These are phyloP conservation scores for Acronicta psi DNA, from an alignment of 2,888 invertebrate species.

Conservation along the genomic window DNA sequence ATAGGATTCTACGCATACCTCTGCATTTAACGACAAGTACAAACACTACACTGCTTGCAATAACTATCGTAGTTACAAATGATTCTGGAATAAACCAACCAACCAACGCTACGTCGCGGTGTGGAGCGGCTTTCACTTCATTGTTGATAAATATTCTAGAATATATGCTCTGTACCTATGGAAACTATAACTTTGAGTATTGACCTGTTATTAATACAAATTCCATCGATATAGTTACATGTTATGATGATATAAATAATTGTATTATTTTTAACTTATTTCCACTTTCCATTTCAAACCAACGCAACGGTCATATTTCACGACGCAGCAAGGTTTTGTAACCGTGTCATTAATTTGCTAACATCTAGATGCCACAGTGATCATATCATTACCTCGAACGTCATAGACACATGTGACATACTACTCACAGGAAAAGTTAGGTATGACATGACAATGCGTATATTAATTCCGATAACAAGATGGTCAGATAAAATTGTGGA, in stretches of 20 bases:
- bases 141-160: constrained; percentile 34
- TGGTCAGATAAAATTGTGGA: constrained; percentile 38
- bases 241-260: not conserved
- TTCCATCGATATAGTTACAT: constrained; percentile 3
- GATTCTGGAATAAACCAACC: constrained; percentile 43
- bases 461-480: constrained; percentile 27
- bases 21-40: not conserved
- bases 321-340: constrained; percentile 14
- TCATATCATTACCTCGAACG: constrained; percentile 41
- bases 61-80: constrained; percentile 16
- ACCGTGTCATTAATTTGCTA: constrained; percentile 25
- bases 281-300: not conserved
- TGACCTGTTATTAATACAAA: constrained; percentile 3
- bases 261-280: constrained; percentile 3
- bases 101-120: constrained; percentile 6
- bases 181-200: constrained; percentile 32
- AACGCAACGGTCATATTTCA: constrained; percentile 7
- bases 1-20: constrained; percentile 10
- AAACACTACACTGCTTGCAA: constrained; percentile 12
- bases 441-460: constrained; percentile 37
- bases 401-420: constrained; percentile 14
- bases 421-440: constrained; percentile 27
- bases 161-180: constrained; percentile 3
- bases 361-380: constrained; percentile 30
- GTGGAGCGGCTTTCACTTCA: constrained; percentile 41